phyloP scores from a whole-genome alignment of 2,888 invertebrate genomes.

The Vesta saturnalis region DNA sequence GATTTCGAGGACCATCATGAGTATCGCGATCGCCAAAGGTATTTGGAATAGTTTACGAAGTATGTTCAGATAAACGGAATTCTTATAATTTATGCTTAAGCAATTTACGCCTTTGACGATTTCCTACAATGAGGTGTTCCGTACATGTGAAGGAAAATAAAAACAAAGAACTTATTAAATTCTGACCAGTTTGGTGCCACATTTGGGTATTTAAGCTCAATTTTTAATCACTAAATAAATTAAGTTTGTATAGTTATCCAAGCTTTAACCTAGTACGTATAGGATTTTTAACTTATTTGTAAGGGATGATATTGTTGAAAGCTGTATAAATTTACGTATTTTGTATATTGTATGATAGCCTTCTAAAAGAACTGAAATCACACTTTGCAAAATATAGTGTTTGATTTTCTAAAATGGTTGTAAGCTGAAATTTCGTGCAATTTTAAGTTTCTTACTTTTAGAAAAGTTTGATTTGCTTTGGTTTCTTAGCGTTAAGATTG shows the following conservation, averaged over 20 bases:
- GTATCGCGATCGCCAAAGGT: constrained; percentile 57
- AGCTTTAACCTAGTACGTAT: constrained; percentile 59
- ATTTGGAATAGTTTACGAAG: constrained; percentile 54
- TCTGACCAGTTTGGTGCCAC: constrained; percentile 63
- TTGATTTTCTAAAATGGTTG: constrained; percentile 37
- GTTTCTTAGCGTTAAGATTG: too few species aligned
- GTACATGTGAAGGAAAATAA: constrained; percentile 56
- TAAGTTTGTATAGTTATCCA: constrained; percentile 55
- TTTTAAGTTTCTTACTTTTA: neutral
- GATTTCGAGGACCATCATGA: constrained; percentile 60
- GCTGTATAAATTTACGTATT: constrained; percentile 58
- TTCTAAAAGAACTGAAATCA: constrained; percentile 52
- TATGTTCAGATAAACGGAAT: constrained; percentile 11
- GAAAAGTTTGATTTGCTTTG: neutral
- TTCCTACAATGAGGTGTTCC: constrained; percentile 61
- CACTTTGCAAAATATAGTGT: constrained; percentile 52
- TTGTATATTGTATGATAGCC: constrained; percentile 59
- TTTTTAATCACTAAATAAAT: constrained; percentile 52
- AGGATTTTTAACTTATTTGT: constrained; percentile 58
- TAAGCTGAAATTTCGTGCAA: constrained; percentile 2
- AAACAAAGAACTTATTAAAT: constrained; percentile 52
- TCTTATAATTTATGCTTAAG: constrained; percentile 4
- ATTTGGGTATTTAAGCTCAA: constrained; percentile 63
- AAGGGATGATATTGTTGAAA: constrained; percentile 50
- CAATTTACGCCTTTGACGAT: constrained; percentile 48